A percentile compares a stretch with the other conserved stretches of the same genome.
These are phyloP conservation scores for Dryobotodes eremita DNA, from an alignment of 2,888 invertebrate species.

Conservation along the genomic window DNA sequence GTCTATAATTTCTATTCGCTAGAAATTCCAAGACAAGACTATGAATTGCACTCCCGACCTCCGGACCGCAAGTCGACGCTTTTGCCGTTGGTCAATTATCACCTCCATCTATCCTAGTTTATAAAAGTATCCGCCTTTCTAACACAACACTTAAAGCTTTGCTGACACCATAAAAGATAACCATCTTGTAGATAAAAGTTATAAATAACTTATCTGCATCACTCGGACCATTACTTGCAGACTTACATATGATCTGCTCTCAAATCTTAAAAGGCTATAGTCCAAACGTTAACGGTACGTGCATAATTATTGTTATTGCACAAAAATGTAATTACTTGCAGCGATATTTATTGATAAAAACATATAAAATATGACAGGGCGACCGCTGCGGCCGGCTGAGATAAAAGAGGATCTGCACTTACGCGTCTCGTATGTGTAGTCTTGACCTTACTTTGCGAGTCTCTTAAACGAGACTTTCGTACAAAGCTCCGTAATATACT, in stretches of 20 bases:
- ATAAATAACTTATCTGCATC: conserved; percentile 55
- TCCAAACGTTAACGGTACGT: conserved; percentile 68
- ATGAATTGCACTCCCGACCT: conserved; percentile 42
- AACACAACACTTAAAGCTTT: conserved; percentile 33
- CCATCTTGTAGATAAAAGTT: conserved; percentile 41
- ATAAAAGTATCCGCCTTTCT: conserved; percentile 52
- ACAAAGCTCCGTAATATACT: background rate
- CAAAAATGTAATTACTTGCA: conserved; percentile 75
- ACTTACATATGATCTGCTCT: conserved; percentile 49
- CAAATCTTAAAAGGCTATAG: conserved; percentile 63
- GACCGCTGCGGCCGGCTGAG: conserved; percentile 79
- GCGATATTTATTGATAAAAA: conserved; percentile 85
- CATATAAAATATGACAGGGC: conserved; percentile 85
- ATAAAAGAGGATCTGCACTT: conserved; percentile 89
- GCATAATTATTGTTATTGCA: conserved; percentile 73
- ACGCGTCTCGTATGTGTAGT: conserved; percentile 85
- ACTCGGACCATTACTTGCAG: conserved; percentile 37
- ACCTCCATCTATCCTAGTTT: conserved; percentile 43
- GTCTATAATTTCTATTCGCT: background rate
- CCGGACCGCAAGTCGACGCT: background rate
- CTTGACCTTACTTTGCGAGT: conserved; percentile 44
- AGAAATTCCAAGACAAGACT: conserved; percentile 14
- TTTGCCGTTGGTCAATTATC: conserved; percentile 34
- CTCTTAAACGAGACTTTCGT: background rate
- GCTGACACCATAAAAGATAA: conserved; percentile 40